phyloP scores from a whole-genome alignment of 2,888 invertebrate genomes.

The Eupithecia abbreviata region DNA sequence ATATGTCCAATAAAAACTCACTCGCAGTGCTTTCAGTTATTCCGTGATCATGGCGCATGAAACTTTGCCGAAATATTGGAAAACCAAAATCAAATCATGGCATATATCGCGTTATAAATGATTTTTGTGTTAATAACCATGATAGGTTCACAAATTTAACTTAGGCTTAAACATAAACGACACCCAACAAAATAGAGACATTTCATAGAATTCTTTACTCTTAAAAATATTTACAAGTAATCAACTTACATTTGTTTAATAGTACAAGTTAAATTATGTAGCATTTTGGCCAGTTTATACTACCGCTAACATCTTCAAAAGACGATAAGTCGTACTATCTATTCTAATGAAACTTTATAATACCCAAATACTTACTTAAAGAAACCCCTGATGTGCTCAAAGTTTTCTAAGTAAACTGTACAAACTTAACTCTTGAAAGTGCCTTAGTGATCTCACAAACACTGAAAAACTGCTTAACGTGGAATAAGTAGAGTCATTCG shows the following conservation, averaged over 20 bases:
- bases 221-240: slow-evolving; percentile 36
- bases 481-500: slow-evolving; percentile 31
- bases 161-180: slow-evolving; percentile 11
- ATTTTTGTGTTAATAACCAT: no score
- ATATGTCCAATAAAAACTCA: no score
- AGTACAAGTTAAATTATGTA: slow-evolving; percentile 34
- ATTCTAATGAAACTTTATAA: slow-evolving; percentile 25
- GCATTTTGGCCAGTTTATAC: slow-evolving; percentile 65
- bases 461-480: slow-evolving; percentile 37
- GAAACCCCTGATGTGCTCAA: slow-evolving; percentile 4
- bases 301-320: slow-evolving; percentile 55
- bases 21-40: no score
- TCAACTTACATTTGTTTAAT: slow-evolving; percentile 29
- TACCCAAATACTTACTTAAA: slow-evolving; percentile 8
- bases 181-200: slow-evolving; percentile 17
- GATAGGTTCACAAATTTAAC: background rate
- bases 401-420: slow-evolving; percentile 16
- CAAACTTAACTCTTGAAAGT: slow-evolving; percentile 24
- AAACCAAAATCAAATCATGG: no score
- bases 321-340: slow-evolving; percentile 32
- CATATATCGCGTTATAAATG: no score
- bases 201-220: slow-evolving; percentile 1
- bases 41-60: no score
- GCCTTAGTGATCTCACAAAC: slow-evolving; percentile 24
- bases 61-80: no score